Evolutionary conservation across 2,888 invertebrate species (phyloP).

Genomic region (Blera fallax): DNA sequence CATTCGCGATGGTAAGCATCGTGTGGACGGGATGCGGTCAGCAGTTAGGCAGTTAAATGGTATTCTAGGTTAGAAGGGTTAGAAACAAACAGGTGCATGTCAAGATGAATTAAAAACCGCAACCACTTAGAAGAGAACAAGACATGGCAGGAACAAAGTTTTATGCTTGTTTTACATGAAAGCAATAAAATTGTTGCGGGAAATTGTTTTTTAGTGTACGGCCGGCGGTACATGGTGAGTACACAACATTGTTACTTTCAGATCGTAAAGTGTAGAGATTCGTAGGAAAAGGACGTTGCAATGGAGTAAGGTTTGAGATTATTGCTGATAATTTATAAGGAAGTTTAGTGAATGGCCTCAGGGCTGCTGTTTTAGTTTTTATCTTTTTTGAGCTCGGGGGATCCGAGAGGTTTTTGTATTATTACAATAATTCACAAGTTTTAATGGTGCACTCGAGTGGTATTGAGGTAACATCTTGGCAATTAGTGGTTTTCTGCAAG

Average conservation of each 20-base stretch:
- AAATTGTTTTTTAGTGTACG: background rate
- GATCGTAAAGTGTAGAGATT: background rate
- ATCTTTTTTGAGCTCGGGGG: too few relatives aligned
- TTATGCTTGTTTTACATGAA: constrained; percentile 57
- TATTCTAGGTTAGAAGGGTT: constrained; percentile 35
- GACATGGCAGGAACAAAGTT: constrained; percentile 28
- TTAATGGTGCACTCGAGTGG: too few relatives aligned
- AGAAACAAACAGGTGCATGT: constrained; percentile 64
- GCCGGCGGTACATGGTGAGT: background rate
- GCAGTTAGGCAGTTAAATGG: constrained; percentile 47
- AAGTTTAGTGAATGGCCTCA: background rate
- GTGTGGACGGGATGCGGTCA: constrained; percentile 42
- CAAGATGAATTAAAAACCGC: constrained; percentile 60
- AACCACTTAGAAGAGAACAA: constrained; percentile 36
- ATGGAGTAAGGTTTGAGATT: background rate
- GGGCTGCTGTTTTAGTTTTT: background rate
- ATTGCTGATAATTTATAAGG: background rate
- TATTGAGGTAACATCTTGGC: too few relatives aligned
- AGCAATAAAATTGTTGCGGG: constrained; percentile 31
- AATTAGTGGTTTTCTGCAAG: too few relatives aligned
- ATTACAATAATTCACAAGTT: too few relatives aligned
- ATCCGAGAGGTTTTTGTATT: too few relatives aligned
- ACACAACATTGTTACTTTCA: background rate
- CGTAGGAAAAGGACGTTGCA: background rate
- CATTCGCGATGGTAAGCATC: constrained; percentile 18